Conservation (phyloP, 2,113 vertebrate genomes). For the Oophaga pumilio region DNA sequence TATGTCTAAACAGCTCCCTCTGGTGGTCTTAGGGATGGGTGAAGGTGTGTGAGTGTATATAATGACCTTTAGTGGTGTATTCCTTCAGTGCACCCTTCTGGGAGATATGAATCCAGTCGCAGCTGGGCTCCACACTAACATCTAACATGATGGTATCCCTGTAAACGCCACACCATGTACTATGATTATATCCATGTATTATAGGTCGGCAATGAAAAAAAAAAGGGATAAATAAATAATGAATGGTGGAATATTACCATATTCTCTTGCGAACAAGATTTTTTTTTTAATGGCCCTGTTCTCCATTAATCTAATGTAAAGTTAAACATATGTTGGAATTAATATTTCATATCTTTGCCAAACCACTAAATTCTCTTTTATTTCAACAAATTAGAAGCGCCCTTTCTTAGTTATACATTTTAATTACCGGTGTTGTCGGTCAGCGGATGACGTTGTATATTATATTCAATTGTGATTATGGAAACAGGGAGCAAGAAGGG, state of each 20-base stretch:
- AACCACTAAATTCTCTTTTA: slow-evolving; percentile 49
- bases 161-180: too few relatives aligned
- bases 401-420: slow-evolving; percentile 38
- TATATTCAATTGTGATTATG: slow-evolving; percentile 50
- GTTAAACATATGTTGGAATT: slow-evolving; percentile 51
- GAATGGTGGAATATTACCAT: not conserved
- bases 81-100: too few relatives aligned
- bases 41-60: too few relatives aligned
- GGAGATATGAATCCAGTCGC: too few relatives aligned
- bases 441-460: slow-evolving; percentile 49
- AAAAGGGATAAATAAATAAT: too few relatives aligned
- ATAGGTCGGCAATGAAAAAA: too few relatives aligned
- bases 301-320: slow-evolving; percentile 52
- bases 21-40: too few relatives aligned
- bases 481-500: slow-evolving; percentile 33
- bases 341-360: slow-evolving; percentile 47
- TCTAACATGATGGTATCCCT: too few relatives aligned
- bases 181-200: too few relatives aligned
- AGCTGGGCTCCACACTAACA: too few relatives aligned
- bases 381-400: slow-evolving; percentile 26
- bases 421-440: slow-evolving; percentile 53
- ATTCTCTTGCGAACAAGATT: slow-evolving; percentile 8
- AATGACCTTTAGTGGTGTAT: too few relatives aligned
- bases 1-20: too few relatives aligned
- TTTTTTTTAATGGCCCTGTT: slow-evolving; percentile 11